These are phyloP conservation scores for Mechanitis messenoides DNA, from an alignment of 2,888 invertebrate genomes.

Conservation along the genomic window DNA sequence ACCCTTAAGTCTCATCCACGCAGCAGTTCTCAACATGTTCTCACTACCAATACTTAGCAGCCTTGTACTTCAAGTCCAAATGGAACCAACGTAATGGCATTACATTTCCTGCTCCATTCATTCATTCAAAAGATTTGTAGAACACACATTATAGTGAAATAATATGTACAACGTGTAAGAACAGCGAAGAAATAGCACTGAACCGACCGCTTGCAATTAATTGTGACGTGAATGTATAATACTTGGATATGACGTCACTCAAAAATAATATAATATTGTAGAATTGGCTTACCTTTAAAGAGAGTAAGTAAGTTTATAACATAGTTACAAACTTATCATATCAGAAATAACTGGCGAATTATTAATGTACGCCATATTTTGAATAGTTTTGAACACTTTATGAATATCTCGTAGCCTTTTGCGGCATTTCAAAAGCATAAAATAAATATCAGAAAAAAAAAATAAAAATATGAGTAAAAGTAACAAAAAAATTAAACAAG, in stretches of 20 bases:
- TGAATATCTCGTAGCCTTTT: too few species aligned
- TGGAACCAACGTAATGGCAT: constrained; percentile 10
- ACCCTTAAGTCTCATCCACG: not conserved
- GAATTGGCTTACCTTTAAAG: too few species aligned
- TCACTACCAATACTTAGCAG: not conserved
- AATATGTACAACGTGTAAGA: constrained; percentile 22
- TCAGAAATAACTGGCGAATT: too few species aligned
- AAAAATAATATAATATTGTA: not conserved
- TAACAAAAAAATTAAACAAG: not conserved
- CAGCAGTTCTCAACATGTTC: not conserved
- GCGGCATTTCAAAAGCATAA: too few species aligned
- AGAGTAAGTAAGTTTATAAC: too few species aligned
- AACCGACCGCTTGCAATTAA: constrained; percentile 34
- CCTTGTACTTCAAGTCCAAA: constrained; percentile 1
- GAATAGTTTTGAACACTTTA: too few species aligned
- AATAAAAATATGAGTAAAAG: too few species aligned
- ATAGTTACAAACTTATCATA: too few species aligned
- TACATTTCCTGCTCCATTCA: constrained; percentile 21
- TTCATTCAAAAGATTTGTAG: constrained; percentile 37
- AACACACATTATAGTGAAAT: constrained; percentile 32
- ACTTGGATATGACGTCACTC: constrained; percentile 16
- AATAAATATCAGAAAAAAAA: too few species aligned
- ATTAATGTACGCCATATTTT: too few species aligned
- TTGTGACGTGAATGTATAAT: constrained; percentile 24
- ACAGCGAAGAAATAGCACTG: constrained; percentile 32